Evolutionary conservation across 2,113 vertebrate species (phyloP).

Genomic region (Camelus bactrianus): DNA sequence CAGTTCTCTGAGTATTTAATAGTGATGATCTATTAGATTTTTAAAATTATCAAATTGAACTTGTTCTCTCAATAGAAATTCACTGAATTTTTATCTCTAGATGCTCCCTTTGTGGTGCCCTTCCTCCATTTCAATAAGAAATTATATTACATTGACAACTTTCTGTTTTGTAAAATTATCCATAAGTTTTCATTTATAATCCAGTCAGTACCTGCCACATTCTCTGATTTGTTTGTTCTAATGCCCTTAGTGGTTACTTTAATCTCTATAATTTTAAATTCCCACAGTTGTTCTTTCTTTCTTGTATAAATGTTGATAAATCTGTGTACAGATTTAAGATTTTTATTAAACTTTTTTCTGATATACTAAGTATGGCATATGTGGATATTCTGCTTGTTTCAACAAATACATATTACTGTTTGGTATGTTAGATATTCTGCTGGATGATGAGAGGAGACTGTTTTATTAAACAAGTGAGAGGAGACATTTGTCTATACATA

Average conservation of each 20-base stretch:
- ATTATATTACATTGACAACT: background rate
- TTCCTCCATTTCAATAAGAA: background rate
- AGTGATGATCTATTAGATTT: background rate
- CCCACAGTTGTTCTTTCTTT: background rate
- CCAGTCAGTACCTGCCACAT: fast-evolving
- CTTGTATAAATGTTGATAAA: background rate
- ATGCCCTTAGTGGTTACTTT: background rate
- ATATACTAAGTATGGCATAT: background rate
- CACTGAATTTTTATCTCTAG: background rate
- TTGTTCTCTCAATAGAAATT: background rate
- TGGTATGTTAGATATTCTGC: background rate
- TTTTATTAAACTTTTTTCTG: background rate
- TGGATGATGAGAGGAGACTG: background rate
- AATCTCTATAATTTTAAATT: background rate
- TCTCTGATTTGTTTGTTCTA: background rate
- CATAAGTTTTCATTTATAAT: background rate
- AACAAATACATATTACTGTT: background rate
- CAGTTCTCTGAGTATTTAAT: background rate
- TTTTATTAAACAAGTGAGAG: background rate
- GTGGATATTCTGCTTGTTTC: background rate
- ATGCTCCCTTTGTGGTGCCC: background rate
- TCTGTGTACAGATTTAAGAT: background rate
- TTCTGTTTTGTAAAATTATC: background rate
- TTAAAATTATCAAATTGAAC: constrained; percentile 11
- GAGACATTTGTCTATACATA: background rate